A percentile compares a stretch with the other conserved stretches of the same genome.
Evolutionary conservation across 1,140 invertebrate genomes (phyloP).

Genomic region (Tetramorium alpestre): DNA sequence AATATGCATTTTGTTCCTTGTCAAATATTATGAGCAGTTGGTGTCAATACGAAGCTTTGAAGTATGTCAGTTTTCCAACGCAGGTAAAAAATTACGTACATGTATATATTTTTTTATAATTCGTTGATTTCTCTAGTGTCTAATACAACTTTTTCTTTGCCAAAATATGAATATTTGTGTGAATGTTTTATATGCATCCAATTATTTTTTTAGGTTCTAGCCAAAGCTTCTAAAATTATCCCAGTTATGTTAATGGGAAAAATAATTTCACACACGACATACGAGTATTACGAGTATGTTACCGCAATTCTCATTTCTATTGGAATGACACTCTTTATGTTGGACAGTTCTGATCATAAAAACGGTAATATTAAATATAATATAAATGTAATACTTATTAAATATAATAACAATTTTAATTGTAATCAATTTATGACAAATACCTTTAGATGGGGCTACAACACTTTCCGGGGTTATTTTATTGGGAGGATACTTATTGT

Average conservation of each 20-base stretch:
- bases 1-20: slow-evolving; percentile 98
- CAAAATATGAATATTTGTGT: not conserved
- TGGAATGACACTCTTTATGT: slow-evolving; percentile 97
- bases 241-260: slow-evolving; percentile 99
- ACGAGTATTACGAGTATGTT: slow-evolving; percentile 97
- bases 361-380: slow-evolving; percentile 78
- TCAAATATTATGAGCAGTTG: slow-evolving; percentile 99
- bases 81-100: slow-evolving; percentile 88
- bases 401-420: not conserved
- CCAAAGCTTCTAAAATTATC: slow-evolving; percentile 97
- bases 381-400: too few relatives aligned
- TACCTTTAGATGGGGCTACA: slow-evolving; percentile 87
- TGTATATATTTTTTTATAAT: not conserved
- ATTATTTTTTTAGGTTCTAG: slow-evolving; percentile 90
- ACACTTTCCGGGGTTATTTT: slow-evolving; percentile 95
- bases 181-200: slow-evolving; percentile 9
- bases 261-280: slow-evolving; percentile 94
- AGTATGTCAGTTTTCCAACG: slow-evolving; percentile 99
- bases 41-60: slow-evolving; percentile 99
- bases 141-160: not conserved
- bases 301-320: slow-evolving; percentile 95
- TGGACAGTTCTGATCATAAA: slow-evolving; percentile 88
- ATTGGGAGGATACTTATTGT: slow-evolving; percentile 95
- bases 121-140: not conserved
- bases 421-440: slow-evolving; percentile 60